Evolutionary conservation across 2,888 invertebrate genomes (phyloP).

Genomic region (Tetanocera ferruginea): DNA sequence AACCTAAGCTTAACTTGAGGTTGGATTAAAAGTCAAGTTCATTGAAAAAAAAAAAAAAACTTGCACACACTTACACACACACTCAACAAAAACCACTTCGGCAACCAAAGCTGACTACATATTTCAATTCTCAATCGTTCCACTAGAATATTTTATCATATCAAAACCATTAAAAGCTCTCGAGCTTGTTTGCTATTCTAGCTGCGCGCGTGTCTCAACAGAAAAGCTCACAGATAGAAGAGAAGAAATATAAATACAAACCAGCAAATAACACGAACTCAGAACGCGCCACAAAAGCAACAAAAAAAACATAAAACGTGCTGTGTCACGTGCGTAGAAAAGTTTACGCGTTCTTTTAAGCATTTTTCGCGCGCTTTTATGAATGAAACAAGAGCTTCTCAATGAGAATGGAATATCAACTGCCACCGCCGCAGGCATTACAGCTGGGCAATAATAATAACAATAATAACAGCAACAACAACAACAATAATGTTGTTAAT

Average conservation of each 20-base stretch:
- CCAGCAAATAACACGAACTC: background rate
- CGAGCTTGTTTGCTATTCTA: background rate
- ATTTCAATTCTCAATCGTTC: background rate
- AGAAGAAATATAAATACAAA: no score
- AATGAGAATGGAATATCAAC: conserved; percentile 70
- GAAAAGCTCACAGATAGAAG: no score
- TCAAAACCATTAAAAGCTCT: background rate
- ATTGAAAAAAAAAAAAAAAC: background rate
- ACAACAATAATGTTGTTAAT: conserved; percentile 50
- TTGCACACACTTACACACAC: background rate
- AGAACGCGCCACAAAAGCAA: background rate
- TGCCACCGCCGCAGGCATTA: conserved; percentile 68
- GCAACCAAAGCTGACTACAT: background rate
- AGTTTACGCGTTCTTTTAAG: background rate
- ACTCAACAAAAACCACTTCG: background rate
- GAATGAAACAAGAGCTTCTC: conserved; percentile 6
- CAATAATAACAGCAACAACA: conserved; percentile 57
- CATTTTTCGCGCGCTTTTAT: background rate
- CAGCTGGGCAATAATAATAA: conserved; percentile 58
- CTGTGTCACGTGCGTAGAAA: conserved; percentile 5
- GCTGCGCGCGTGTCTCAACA: background rate
- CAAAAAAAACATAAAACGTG: background rate
- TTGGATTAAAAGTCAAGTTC: conserved; percentile 27
- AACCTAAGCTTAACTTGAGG: conserved; percentile 15
- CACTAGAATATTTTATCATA: background rate